Base-by-base conservation (phyloP, 2,888 invertebrate genomes). In the Colostygia pectinataria region DNA sequence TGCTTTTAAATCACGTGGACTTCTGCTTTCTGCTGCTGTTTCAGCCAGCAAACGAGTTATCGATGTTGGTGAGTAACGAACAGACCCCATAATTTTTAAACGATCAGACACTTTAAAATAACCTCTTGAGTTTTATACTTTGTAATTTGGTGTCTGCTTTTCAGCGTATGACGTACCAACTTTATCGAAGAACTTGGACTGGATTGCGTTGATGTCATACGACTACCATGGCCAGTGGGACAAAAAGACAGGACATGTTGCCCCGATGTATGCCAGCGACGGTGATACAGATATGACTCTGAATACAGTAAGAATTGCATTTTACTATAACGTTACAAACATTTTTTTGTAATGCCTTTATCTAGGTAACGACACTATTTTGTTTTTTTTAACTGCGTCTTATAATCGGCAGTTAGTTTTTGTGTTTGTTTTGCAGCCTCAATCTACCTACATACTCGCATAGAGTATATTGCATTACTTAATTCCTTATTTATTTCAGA, bases 221-320 rank as follows among this genome's bases (percentile, higher is more conserved):
- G 97, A 98, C 71, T 97, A 95, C 70, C 97, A 97, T 65, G 97
- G 97, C 0, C 96, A 97, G 68, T 97, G 97, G 97, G 97, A 97
- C 68, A 96, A 96, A 77, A 93, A 94, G 61, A 97, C 97, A 0
- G 97, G 97, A 0, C 97, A 98, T 71, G 94, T 97, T 2, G 95
- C 97, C 0, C 97, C 97, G 1, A 94, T 98, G 93, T 97, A 96
- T 61, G 90, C 89, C 1, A 93, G 94, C 70, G 94, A 95, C 0
- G 93, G 93, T 18, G 95, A 95, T 71, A 91, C 92, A 52, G 95
- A 95, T 59, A 91, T 91, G 37, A 94, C 94, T 5, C 95, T 97
- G 72, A 97, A 97, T 81, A 93, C 95, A 39, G 78, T 74, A 65
- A 59, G 59, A 3, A 15, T 37, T 15, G 10, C 4, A 12, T 23